Evolutionary conservation across 53 echinoderm and acorn worm genomes (phyloP), one percentile per base, ranked within the genome.

Genomic region (Holothuria scabra): DNA sequence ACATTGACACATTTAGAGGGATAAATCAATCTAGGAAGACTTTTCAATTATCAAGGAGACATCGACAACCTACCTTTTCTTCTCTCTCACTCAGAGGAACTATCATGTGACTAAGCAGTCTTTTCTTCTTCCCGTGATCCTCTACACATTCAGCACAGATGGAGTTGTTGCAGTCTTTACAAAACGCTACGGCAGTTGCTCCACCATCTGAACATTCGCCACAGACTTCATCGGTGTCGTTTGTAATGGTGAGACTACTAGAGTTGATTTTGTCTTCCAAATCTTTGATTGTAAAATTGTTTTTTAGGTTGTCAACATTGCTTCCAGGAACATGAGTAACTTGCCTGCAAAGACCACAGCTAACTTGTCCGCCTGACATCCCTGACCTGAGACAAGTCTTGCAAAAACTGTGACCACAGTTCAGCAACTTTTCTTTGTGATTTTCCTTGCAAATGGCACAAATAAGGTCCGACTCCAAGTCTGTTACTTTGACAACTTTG

Each of bases 391-490:
- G 34, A 34, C 72, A 72, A 41, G 10, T 72, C 26, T 72, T 72
- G 72, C 72, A 72, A 38, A 72, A 72, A 72, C 72, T 72, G 72
- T 72, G 72, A 9, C 72, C 72, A 44, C 72, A 72, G 3, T 16
- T 24, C 3, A 72, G 34, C 8, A 72, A 44, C 48, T 72, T 72
- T 48, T 72, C 44, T 16, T 72, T 41, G 32, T 44, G 24, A 72
- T 72, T 72, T 72, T 72, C 72, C 48, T 72, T 72, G 49, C 72
- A 72, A 44, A 72, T 72, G 12, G 72, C 72, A 26, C 72, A 72
- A 21, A 38, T 49, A 0, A 72, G 72, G 48, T 72, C 72, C 37
- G 44, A 44, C 24, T 72, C 44, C 12, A 72, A 20, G 24, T 72
- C 72, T 16, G 46, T 49, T 44, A 72, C 72, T 72, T 72, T 72